A percentile compares a stretch with the other conserved stretches of the same genome.
These are phyloP conservation scores for Scylla paramamosain DNA, from an alignment of 1,140 invertebrate species.

Conservation along the genomic window DNA sequence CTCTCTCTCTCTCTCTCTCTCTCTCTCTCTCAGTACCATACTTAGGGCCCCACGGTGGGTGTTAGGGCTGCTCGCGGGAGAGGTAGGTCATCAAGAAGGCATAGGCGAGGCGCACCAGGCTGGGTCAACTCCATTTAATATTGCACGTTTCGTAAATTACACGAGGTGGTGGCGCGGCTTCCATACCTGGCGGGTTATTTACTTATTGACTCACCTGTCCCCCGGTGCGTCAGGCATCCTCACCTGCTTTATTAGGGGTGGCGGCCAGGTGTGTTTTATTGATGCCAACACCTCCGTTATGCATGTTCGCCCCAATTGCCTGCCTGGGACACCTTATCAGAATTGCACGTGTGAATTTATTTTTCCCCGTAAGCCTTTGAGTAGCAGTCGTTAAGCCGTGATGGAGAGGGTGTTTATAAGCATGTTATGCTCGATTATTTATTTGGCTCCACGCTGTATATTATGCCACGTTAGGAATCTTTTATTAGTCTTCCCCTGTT, in stretches of 20 bases:
- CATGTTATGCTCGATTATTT: background rate
- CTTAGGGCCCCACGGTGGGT: background rate
- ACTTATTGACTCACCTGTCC: constrained; percentile 13
- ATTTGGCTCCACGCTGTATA: background rate
- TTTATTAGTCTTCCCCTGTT: background rate
- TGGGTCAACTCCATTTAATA: background rate
- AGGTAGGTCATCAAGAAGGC: background rate
- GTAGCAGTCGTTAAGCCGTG: background rate
- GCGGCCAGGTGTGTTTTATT: background rate
- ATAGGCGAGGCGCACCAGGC: background rate
- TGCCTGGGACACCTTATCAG: background rate
- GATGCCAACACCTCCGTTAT: background rate
- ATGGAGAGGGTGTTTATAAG: background rate
- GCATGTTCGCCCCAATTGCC: constrained; percentile 9
- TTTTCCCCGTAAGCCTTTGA: background rate
- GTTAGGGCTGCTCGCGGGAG: background rate
- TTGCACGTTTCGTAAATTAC: constrained; percentile 15
- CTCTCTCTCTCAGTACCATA: no score
- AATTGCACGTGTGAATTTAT: background rate
- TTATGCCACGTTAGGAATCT: background rate
- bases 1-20: no score
- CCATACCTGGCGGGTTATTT: background rate
- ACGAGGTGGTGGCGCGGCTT: no score
- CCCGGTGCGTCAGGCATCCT: background rate
- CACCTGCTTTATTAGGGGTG: background rate